Evolutionary conservation across 2,888 invertebrate species (phyloP), one percentile per base, ranked within the genome.

Genomic region (Podotricha telesiphe): DNA sequence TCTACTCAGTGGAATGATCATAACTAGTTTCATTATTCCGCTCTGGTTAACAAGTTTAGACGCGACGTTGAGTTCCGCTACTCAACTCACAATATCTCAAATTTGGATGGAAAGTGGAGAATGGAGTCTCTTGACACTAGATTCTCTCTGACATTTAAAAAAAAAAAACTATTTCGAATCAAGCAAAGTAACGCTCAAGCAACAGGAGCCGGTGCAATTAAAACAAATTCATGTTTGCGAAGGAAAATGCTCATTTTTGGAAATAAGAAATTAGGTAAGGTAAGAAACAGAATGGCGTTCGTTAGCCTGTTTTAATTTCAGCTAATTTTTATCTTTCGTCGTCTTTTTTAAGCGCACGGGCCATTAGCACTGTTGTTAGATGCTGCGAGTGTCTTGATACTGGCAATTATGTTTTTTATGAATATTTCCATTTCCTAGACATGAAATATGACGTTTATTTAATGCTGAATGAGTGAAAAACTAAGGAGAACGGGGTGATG

Each of bases 301-400:
- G 91, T 92, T 93, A 92, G 91, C 85, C 85, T 86, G 86, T 92
- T 92, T 93, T 93, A 93, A 93, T 93, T 93, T 93, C 87, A 89
- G 90, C 93, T 93, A 93, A 93, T 93, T 93, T 91, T 93, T 91
- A 92, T 93, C 93, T 91, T 82, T 81, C 77, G 84, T 79, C 85
- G 84, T 80, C 82, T 87, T 91, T 93, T 93, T 93, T 93, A 86
- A 85, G 78, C 78, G 86, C 86, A 86, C 86, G 84, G 83, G 79
- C 91, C 91, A 91, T 91, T 91, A 92, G 89, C 86, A 84, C 73
- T 73, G 59, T 69, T 15, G n/a, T 19, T 72, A 3, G 2, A 17
- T 64, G 72, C 64, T 58, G 59, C 13, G 11, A 28, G 15, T 10
- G 40, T 80, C 71, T 88, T 89, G 88, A 79, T 87, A 85, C 84